Percentiles rank a stretch among this genome's conserved stretches.
Conservation (phyloP, 1,140 invertebrate species). For the Liolophura sinensis region DNA sequence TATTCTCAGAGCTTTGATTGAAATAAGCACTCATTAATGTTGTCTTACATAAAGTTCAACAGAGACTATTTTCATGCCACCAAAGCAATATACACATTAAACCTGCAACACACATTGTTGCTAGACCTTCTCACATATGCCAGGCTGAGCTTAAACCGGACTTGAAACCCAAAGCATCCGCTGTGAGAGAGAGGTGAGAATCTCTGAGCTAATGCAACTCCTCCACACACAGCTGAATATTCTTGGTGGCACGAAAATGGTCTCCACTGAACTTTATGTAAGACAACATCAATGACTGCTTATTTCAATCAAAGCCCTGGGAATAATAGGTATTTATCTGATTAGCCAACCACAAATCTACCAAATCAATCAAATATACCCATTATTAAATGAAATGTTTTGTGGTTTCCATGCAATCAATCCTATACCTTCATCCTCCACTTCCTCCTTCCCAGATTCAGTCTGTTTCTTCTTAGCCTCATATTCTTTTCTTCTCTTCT, state of each 20-base stretch:
- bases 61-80: neutral
- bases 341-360: no score
- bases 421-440: conserved; percentile 6
- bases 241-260: neutral
- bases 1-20: neutral
- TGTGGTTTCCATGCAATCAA: no score
- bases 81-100: neutral
- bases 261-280: neutral
- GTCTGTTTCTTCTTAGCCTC: conserved; percentile 11
- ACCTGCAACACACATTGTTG: no score
- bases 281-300: neutral
- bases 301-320: neutral
- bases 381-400: no score
- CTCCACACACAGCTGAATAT: no score
- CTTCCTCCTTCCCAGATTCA: conserved; percentile 4
- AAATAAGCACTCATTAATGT: neutral
- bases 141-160: no score
- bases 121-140: no score
- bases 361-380: no score
- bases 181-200: no score
- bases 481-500: conserved; percentile 24
- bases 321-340: neutral
- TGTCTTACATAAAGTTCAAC: neutral
- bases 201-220: no score
- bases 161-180: no score